A percentile compares a stretch with the other conserved stretches of the same genome.
Evolutionary conservation across 2,888 invertebrate species (phyloP).

Genomic region (Monochamus alternatus): DNA sequence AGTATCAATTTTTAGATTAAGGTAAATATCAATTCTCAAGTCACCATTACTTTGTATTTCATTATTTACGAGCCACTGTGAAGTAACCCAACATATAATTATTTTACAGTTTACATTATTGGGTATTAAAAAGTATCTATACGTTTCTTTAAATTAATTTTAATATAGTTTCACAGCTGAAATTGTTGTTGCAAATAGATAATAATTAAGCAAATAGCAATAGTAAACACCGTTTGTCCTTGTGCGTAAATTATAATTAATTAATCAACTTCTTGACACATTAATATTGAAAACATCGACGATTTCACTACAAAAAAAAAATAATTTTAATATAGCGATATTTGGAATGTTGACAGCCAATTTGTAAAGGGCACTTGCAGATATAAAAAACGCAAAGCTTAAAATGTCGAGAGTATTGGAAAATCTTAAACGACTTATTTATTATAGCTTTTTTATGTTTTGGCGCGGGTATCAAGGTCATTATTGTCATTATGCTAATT

Average conservation of each 20-base stretch:
- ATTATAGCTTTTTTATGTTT: background rate
- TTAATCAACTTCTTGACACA: background rate
- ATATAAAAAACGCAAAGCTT: background rate
- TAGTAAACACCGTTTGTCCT: background rate
- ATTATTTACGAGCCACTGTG: too few relatives aligned
- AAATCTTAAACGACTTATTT: background rate
- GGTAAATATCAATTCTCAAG: too few relatives aligned
- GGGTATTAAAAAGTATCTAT: too few relatives aligned
- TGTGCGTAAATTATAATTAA: background rate
- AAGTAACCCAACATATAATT: too few relatives aligned
- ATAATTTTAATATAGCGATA: background rate
- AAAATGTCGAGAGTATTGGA: background rate
- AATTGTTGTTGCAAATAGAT: too few relatives aligned
- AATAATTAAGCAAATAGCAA: too few relatives aligned
- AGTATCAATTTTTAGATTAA: too few relatives aligned
- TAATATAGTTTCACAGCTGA: too few relatives aligned
- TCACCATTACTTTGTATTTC: too few relatives aligned
- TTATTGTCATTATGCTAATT: constrained; percentile 1
- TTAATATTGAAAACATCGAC: background rate
- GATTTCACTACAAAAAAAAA: background rate
- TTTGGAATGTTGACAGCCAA: background rate
- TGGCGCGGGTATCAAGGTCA: background rate
- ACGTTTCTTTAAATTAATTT: too few relatives aligned
- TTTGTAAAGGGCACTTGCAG: constrained; percentile 6
- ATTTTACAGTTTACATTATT: too few relatives aligned